Percentiles rank a stretch among this genome's conserved stretches.
These are phyloP conservation scores for Acanthosepion esculentum DNA, from an alignment of 2,888 invertebrate species.

Conservation along the genomic window DNA sequence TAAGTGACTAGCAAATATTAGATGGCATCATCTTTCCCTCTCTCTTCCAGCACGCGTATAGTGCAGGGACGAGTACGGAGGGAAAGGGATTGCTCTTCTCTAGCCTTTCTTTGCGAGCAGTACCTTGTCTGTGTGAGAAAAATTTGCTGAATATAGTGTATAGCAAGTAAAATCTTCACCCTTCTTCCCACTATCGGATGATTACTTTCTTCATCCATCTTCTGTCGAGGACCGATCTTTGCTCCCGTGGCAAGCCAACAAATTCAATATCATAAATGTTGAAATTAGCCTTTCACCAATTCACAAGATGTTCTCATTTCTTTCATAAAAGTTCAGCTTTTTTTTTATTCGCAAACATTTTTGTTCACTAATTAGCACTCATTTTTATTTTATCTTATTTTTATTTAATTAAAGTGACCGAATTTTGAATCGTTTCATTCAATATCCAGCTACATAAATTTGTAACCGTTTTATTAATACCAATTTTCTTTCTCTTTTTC, in stretches of 20 bases:
- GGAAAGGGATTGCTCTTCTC: too few relatives aligned
- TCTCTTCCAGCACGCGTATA: background rate
- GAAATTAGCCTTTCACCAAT: background rate
- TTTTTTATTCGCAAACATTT: too few relatives aligned
- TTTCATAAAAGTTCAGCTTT: too few relatives aligned
- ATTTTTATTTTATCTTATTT: too few relatives aligned
- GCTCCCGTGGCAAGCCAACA: background rate
- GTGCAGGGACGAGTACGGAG: too few relatives aligned
- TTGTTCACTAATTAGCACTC: too few relatives aligned
- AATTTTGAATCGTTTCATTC: too few relatives aligned
- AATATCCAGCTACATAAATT: background rate
- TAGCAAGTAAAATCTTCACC: background rate
- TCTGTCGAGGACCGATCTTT: background rate
- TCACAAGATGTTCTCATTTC: background rate
- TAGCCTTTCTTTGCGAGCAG: too few relatives aligned
- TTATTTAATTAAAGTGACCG: too few relatives aligned
- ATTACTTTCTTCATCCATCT: background rate
- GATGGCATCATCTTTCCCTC: background rate
- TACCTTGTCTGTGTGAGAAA: background rate
- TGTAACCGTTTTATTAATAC: background rate
- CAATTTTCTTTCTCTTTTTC: background rate
- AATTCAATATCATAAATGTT: slow-evolving; percentile 4
- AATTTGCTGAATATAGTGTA: background rate
- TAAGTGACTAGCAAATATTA: slow-evolving; percentile 33
- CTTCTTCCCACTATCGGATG: background rate